These are phyloP conservation scores for Amphipoea lucens DNA, from an alignment of 2,888 invertebrate species.

Conservation along the genomic window DNA sequence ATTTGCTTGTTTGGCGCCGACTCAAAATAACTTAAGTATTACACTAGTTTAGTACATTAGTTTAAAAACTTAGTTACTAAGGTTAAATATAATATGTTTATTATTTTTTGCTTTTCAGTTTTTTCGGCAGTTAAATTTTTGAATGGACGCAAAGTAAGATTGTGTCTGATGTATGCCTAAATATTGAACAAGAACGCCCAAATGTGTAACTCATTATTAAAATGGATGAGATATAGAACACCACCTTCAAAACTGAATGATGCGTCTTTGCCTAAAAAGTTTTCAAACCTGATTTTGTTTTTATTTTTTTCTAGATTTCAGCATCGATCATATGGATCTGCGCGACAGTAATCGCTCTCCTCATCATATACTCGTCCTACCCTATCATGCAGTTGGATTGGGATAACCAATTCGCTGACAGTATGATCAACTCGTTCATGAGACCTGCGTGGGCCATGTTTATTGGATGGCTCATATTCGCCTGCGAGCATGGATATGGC, in stretches of 20 bases:
- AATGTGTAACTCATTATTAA: neutral
- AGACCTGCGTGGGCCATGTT: conserved; percentile 84
- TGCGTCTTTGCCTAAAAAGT: neutral
- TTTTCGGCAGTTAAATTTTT: neutral
- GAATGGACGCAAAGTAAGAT: neutral
- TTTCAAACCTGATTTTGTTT: neutral
- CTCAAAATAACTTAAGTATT: too few relatives aligned
- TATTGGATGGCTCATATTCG: conserved; percentile 86
- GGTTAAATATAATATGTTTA: too few relatives aligned
- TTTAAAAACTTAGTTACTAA: too few relatives aligned
- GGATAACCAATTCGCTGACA: conserved; percentile 78
- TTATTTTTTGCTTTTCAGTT: too few relatives aligned
- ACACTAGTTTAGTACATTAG: too few relatives aligned
- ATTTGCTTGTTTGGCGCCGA: too few relatives aligned
- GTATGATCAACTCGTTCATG: conserved; percentile 80
- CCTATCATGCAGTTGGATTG: conserved; percentile 76
- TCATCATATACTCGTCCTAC: conserved; percentile 68
- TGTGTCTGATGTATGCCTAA: neutral
- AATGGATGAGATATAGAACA: too few relatives aligned
- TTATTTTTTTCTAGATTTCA: conserved; percentile 62
- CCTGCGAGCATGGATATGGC: conserved; percentile 84
- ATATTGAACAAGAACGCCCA: neutral
- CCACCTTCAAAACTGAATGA: neutral
- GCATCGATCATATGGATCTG: conserved; percentile 68
- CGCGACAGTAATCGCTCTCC: conserved; percentile 54